Conservation (phyloP, 2,113 vertebrate species). For the Burhinus bistriatus region DNA sequence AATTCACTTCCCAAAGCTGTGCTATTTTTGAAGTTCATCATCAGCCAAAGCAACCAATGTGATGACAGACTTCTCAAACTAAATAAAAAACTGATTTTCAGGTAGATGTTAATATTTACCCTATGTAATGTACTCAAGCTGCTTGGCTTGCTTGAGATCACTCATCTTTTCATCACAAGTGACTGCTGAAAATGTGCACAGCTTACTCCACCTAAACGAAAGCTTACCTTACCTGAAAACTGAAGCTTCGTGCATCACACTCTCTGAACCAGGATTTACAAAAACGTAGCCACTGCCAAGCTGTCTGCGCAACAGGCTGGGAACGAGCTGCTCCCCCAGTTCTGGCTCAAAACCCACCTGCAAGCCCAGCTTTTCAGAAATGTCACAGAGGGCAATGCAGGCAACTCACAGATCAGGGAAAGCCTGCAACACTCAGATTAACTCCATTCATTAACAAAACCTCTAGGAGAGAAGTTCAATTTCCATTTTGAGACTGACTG, state of each 20-base stretch:
- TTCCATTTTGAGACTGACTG: neutral
- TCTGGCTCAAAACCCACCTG: neutral
- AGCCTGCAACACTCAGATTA: neutral
- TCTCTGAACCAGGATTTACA: neutral
- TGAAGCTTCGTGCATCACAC: neutral
- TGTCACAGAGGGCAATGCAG: neutral
- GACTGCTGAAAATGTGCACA: rapidly evolving
- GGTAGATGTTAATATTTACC: neutral
- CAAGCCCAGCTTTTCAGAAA: neutral
- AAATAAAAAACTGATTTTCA: neutral
- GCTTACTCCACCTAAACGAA: neutral
- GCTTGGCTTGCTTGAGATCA: neutral
- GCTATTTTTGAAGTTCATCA: neutral
- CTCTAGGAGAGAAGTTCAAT: neutral
- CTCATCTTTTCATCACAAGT: neutral
- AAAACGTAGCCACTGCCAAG: neutral
- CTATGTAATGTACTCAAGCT: neutral
- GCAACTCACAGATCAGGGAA: neutral
- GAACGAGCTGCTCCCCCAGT: neutral
- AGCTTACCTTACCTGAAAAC: neutral
- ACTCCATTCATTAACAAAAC: neutral
- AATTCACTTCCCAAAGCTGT: neutral
- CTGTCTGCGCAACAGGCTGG: neutral
- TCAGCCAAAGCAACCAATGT: neutral
- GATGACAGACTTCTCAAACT: neutral